Base-by-base conservation (phyloP, 1,140 invertebrate species). In the Heliconius melpomene region DNA sequence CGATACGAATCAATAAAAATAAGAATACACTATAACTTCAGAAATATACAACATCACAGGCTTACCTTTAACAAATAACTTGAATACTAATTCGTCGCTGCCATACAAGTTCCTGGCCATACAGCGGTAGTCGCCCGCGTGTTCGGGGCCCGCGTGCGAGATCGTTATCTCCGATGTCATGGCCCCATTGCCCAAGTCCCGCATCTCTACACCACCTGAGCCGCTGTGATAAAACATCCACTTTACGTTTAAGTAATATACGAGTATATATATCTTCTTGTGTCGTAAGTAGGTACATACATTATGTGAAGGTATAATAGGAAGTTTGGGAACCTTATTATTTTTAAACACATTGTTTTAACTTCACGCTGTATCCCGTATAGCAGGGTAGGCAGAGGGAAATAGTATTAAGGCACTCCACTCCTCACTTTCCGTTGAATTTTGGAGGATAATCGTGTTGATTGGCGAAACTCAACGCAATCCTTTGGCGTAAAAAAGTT, bases 121-220 rank as follows among this genome's bases (percentile, higher is more conserved):
- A 74, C 93, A 94, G 13, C 87, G 82, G 74, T 94, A 94, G 60
- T 94, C 93, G 3, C 93, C 93, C 2, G 92, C 93, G 72, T 94
- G 91, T 72, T 94, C 92, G 0, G 92, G 93, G 1, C 91, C 91
- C 8, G 91, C 88, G 40, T 93, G 91, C 11, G 86, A 85, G 82
- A 94, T 93, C 16, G 89, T 93, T 77, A 94, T 86, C 84, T 94
- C 93, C 23, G 93, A 93, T 26, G 86, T 86, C 80, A 90, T 88
- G 23, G 82, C 85, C 5, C 91, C 93, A 75, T 87, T 89, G 23
- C 87, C 90, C 18, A 88, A 84, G 75, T 93, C 92, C 60, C 91
- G 87, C 79, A 91, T 93, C 85, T 94, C 93, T 3, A 94, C 88
- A 1, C 90, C 92, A 80, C 93, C 93, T 72, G 87, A 88, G 66